Base-by-base conservation (phyloP, 1,140 invertebrate species). In the Drosophila kanapiae region DNA sequence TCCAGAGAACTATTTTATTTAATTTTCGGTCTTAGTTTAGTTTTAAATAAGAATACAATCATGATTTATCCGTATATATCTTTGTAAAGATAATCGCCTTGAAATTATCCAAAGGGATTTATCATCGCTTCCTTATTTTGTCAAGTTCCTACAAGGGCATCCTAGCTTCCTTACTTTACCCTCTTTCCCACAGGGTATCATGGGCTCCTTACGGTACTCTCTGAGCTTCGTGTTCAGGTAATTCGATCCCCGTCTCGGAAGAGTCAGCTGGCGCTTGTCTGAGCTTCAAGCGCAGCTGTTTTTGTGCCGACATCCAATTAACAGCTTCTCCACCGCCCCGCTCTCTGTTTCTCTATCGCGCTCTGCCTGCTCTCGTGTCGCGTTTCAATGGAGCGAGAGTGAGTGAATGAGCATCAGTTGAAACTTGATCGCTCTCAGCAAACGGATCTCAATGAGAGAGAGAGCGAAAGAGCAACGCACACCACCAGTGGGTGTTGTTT, bases 261-360 rank as follows among this genome's bases (percentile, higher is more conserved):
- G 75, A 87, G 83, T 87, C 83, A 88, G 84, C 83, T 88, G 83
- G 84, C 84, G 83, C 83, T 87, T 51, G 70, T 74, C 70, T 70
- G 45, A 58, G 70, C 68, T 74, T 35, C 37, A 60, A 71, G 84
- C 64, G 71, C 85, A 90, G 84, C 80, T 88, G 84, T 90, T 88
- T 88, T 84, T 81, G 57, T 67, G 67, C 70, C 75, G 80, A 69
- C 76, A 58, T 83, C 80, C 72, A 87, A 87, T 87, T 87, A 87
- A 83, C 84, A 68, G 80, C 64, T 83, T 65, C 71, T 42, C 49
- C 14, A 35, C 31, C 58, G 48, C 40, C 14, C 31, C 51, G 4
- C 33, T 13, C 51, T 37, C 51, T 40, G 14, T 31, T 35, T 16
- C 47, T 54, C n/a, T 9, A 14, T 5, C 11, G 9, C 38, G 38